Conservation (phyloP, 1,140 invertebrate species). For the Antheraea pernyi region DNA sequence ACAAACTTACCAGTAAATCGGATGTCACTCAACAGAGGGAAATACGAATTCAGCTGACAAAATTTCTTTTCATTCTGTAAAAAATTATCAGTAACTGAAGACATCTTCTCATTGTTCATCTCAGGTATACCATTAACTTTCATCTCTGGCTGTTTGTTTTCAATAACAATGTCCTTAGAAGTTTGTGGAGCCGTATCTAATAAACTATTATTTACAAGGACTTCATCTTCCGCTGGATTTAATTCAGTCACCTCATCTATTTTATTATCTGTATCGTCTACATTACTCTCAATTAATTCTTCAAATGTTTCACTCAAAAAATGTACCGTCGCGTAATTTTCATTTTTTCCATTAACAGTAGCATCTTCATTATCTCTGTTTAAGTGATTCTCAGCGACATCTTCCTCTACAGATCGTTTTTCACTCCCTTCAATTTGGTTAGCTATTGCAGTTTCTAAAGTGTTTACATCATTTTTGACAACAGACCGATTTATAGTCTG, state of each 20-base stretch:
- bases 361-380: background rate
- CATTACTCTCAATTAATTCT: constrained; percentile 66
- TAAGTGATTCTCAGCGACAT: constrained; percentile 17
- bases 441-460: background rate
- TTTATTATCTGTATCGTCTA: constrained; percentile 55
- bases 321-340: constrained; percentile 66
- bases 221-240: constrained; percentile 9
- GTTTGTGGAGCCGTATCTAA: constrained; percentile 8
- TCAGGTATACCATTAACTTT: constrained; percentile 36
- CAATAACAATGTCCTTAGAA: constrained; percentile 18
- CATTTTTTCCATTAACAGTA: constrained; percentile 42
- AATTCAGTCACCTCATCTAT: constrained; percentile 18
- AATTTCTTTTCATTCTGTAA: constrained; percentile 71
- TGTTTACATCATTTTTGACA: background rate
- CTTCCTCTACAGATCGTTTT: background rate
- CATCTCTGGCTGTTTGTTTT: constrained; percentile 19
- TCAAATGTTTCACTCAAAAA: constrained; percentile 68
- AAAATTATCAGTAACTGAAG: constrained; percentile 61
- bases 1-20: constrained; percentile 70
- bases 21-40: constrained; percentile 69
- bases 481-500: background rate
- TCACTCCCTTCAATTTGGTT: constrained; percentile 16
- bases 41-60: constrained; percentile 55
- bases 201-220: constrained; percentile 1
- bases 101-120: constrained; percentile 36